Percentiles rank a stretch among this genome's conserved stretches.
Conservation (phyloP, 2,888 invertebrate species). For the Megastigmus dorsalis region DNA sequence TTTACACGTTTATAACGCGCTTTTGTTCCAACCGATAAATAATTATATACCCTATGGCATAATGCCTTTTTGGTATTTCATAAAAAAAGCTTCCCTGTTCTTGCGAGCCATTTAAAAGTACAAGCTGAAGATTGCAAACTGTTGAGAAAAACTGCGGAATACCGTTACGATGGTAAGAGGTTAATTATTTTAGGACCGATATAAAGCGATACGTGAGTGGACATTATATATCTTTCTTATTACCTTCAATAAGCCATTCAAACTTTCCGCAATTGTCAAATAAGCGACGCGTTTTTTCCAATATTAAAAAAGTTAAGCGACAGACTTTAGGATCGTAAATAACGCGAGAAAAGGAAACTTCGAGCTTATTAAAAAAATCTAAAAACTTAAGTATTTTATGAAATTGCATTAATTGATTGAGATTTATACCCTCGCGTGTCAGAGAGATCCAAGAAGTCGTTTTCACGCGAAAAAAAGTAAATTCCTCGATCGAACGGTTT, state of each 20-base stretch:
- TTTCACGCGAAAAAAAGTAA: no score
- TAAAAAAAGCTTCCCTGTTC: no score
- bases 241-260: constrained; percentile 48
- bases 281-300: constrained; percentile 52
- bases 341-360: constrained; percentile 34
- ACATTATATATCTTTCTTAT: constrained; percentile 28
- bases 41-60: no score
- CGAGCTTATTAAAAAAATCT: constrained; percentile 22
- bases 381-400: constrained; percentile 25
- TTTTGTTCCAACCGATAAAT: constrained; percentile 3
- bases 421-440: no score
- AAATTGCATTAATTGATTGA: background rate
- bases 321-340: constrained; percentile 53
- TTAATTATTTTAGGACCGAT: background rate
- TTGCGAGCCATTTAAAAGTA: no score
- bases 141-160: no score
- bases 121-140: no score
- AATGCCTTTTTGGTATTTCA: no score
- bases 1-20: constrained; percentile 31
- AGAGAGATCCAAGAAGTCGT: no score
- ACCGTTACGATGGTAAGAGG: background rate
- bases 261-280: constrained; percentile 52
- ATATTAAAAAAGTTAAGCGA: constrained; percentile 57
- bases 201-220: background rate
- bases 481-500: no score